Conservation (phyloP, 1,140 invertebrate species). For the Cotesia vestalis region DNA sequence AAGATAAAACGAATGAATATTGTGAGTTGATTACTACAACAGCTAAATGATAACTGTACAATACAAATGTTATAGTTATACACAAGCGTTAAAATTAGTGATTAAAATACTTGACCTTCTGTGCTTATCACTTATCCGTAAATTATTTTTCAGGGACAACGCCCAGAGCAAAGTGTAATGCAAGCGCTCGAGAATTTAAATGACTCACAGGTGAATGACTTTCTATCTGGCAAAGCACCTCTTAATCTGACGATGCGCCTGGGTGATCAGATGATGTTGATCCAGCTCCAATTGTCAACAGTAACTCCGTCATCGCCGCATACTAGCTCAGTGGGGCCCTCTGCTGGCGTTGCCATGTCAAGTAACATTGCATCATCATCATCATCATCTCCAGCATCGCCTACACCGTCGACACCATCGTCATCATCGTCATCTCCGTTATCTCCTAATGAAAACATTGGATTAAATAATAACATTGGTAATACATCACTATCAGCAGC, state of each 20-base stretch:
- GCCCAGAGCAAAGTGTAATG: slow-evolving; percentile 92
- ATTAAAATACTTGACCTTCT: background rate
- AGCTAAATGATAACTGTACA: too few species aligned
- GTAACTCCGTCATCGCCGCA: slow-evolving; percentile 67
- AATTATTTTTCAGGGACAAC: slow-evolving; percentile 78
- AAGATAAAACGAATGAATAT: too few species aligned
- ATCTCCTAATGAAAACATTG: slow-evolving; percentile 20
- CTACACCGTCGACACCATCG: slow-evolving; percentile 27
- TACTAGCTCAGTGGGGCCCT: slow-evolving; percentile 29
- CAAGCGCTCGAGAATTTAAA: slow-evolving; percentile 93
- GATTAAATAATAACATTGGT: background rate
- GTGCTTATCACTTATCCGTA: slow-evolving; percentile 7
- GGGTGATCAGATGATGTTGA: slow-evolving; percentile 96
- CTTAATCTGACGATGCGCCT: slow-evolving; percentile 93
- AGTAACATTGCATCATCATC: slow-evolving; percentile 15
- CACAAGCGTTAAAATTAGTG: background rate
- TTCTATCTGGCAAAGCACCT: slow-evolving; percentile 91
- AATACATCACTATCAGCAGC: background rate
- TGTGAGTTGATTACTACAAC: too few species aligned
- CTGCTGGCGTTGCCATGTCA: slow-evolving; percentile 20
- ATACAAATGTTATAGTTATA: background rate
- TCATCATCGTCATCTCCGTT: slow-evolving; percentile 20
- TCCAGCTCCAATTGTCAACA: slow-evolving; percentile 91
- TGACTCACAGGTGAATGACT: slow-evolving; percentile 92
- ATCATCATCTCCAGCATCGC: slow-evolving; percentile 17